phyloP scores from a whole-genome alignment of 2,797 vertebrate species.

The Bryconaethiops microstoma region DNA sequence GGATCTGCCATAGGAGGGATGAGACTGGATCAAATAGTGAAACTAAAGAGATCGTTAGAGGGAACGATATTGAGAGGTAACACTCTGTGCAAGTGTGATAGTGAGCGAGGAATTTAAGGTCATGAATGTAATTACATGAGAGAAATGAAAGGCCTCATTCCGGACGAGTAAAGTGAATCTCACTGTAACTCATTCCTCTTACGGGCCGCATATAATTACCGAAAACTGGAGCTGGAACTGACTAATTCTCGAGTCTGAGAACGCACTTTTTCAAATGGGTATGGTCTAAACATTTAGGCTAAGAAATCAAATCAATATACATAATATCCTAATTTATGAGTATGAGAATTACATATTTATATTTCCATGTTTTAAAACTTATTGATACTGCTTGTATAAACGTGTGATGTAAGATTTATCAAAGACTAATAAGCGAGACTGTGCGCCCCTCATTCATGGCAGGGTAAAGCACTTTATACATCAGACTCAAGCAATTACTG shows the following conservation, averaged over 20 bases:
- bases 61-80: slow-evolving; percentile 41
- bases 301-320: not conserved
- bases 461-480: not conserved
- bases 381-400: not conserved
- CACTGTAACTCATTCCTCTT: not conserved
- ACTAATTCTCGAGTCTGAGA: not conserved
- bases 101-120: slow-evolving; percentile 29
- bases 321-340: not conserved
- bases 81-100: slow-evolving; percentile 33
- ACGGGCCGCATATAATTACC: not conserved
- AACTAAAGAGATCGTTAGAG: slow-evolving; percentile 37
- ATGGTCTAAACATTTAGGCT: not conserved
- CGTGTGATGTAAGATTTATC: not conserved
- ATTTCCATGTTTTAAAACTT: not conserved
- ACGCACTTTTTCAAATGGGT: not conserved
- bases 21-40: slow-evolving; percentile 50
- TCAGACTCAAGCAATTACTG: slow-evolving; percentile 8
- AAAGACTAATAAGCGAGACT: not conserved
- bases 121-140: slow-evolving; percentile 45
- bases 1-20: slow-evolving; percentile 16
- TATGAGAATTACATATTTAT: not conserved
- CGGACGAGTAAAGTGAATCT: slow-evolving; percentile 8
- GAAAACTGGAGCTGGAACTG: not conserved
- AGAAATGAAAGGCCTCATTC: slow-evolving; percentile 37
- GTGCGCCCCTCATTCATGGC: not conserved